Percentiles rank a stretch among this genome's conserved stretches.
phyloP scores from a whole-genome alignment of 2,113 vertebrate species.

The Phalacrocorax carbo region DNA sequence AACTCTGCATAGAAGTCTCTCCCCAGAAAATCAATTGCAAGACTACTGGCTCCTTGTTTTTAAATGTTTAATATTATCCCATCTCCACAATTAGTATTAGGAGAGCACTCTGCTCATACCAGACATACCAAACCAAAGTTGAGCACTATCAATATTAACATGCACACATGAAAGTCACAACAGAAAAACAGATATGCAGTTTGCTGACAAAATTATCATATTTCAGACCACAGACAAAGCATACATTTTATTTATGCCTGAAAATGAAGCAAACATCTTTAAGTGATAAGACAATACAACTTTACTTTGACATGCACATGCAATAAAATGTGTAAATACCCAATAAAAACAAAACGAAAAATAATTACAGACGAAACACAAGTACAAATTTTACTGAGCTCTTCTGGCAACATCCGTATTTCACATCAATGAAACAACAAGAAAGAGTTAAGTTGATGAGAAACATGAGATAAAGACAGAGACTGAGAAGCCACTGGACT shows the following conservation, averaged over 20 bases:
- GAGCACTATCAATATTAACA: background rate
- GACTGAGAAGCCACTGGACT: background rate
- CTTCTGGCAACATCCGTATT: background rate
- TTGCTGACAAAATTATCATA: background rate
- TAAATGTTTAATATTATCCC: conserved; percentile 56
- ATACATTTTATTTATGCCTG: conserved; percentile 12
- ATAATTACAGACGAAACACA: conserved; percentile 38
- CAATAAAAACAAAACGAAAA: conserved; percentile 42
- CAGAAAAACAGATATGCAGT: background rate
- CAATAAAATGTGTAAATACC: background rate
- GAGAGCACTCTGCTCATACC: background rate
- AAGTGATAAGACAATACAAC: conserved; percentile 6
- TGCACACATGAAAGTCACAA: background rate
- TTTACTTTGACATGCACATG: background rate
- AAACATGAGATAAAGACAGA: background rate
- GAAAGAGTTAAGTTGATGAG: background rate
- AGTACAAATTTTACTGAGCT: conserved; percentile 42
- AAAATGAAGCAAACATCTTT: conserved; percentile 9
- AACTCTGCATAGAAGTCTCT: background rate
- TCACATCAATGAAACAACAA: background rate
- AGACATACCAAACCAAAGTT: conserved; percentile 16
- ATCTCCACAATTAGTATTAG: conserved; percentile 28
- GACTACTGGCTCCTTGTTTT: conserved; percentile 46
- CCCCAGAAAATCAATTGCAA: conserved; percentile 48
- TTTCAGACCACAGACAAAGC: background rate